phyloP scores from a whole-genome alignment of 1,140 invertebrate species.

The Gerris buenoi region DNA sequence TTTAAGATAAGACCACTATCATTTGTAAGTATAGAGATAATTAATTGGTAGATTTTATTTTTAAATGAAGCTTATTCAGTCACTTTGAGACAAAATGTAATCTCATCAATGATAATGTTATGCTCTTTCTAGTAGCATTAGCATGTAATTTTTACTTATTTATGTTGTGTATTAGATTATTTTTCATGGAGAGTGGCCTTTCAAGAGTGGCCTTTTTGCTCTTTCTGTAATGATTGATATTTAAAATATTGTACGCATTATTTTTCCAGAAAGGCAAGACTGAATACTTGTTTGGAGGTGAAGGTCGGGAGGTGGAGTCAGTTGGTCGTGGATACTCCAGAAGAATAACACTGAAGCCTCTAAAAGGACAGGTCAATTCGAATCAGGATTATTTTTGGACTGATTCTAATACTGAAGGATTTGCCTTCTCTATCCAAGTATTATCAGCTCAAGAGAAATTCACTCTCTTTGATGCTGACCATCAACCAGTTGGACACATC shows the following conservation, averaged over 20 bases:
- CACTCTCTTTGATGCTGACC: slow-evolving; percentile 46
- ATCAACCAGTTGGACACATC: slow-evolving; percentile 42
- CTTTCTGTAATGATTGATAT: too few species aligned
- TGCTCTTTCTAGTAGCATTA: too few species aligned
- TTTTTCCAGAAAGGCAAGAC: slow-evolving; percentile 9
- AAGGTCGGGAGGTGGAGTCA: slow-evolving; percentile 46
- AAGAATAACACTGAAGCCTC: slow-evolving; percentile 52
- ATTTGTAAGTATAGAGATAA: neutral
- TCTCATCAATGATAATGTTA: too few species aligned
- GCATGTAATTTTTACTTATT: too few species aligned
- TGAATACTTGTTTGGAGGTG: slow-evolving; percentile 40
- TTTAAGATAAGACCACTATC: slow-evolving; percentile 32
- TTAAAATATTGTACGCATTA: too few species aligned
- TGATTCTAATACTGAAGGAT: slow-evolving; percentile 54
- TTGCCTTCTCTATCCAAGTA: slow-evolving; percentile 51
- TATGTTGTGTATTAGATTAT: too few species aligned
- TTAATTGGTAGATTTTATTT: too few species aligned
- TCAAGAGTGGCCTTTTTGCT: too few species aligned
- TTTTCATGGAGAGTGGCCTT: too few species aligned
- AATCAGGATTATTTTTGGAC: slow-evolving; percentile 61
- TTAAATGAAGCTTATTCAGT: too few species aligned
- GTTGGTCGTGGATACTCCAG: slow-evolving; percentile 60
- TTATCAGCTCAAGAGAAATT: slow-evolving; percentile 51
- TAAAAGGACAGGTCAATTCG: slow-evolving; percentile 42
- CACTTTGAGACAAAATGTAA: too few species aligned